Percentiles rank a stretch among this genome's conserved stretches.
phyloP scores from a whole-genome alignment of 2,113 vertebrate species.

The Motacilla tschutschensis region DNA sequence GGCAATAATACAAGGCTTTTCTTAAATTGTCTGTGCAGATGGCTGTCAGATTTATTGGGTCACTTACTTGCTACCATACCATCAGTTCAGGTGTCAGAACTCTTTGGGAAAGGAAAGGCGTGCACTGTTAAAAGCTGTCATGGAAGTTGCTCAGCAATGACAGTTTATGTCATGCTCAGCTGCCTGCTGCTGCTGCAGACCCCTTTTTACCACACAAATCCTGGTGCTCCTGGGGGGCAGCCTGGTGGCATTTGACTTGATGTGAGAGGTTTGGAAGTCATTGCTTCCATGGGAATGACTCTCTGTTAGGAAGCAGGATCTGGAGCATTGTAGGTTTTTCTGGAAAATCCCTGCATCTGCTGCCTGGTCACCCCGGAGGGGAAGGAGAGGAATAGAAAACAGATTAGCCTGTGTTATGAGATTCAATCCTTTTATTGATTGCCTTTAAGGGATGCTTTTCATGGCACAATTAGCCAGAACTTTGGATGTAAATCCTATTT shows the following conservation, averaged over 20 bases:
- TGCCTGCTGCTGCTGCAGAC: neutral
- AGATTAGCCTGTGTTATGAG: neutral
- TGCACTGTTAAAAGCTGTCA: neutral
- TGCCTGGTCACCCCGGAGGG: neutral
- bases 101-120: neutral
- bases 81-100: neutral
- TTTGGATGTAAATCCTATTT: neutral
- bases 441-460: neutral
- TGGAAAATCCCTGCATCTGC: neutral
- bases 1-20: neutral
- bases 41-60: neutral
- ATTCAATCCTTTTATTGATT: neutral
- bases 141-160: neutral
- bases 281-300: fast-evolving
- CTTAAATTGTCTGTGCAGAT: neutral
- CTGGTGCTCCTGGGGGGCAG: neutral
- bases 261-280: neutral
- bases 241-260: neutral
- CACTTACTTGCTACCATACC: neutral
- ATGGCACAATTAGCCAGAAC: neutral
- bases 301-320: neutral
- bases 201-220: neutral
- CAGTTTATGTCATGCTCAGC: neutral
- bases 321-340: neutral
- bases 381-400: neutral